These are phyloP conservation scores for Henricia sp. DNA, from an alignment of 53 echinoderm and acorn worm species.

Conservation along the genomic window DNA sequence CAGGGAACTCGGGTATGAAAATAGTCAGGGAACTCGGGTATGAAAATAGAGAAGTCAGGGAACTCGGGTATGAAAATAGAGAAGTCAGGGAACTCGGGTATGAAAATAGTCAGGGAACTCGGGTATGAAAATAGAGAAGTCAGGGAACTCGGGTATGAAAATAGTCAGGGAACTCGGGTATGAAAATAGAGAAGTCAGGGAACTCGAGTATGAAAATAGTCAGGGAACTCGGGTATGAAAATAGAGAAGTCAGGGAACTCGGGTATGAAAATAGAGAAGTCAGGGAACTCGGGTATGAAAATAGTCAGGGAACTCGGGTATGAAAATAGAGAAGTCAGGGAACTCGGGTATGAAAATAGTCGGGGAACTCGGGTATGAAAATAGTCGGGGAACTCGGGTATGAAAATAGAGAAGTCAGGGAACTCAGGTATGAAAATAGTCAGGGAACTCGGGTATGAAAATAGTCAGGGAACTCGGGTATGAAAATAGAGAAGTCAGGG, in stretches of 20 bases:
- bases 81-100: conserved; percentile 90
- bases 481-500: conserved; percentile 71
- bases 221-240: conserved; percentile 82
- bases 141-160: conserved; percentile 82
- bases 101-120: too few relatives aligned
- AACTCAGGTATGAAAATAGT: conserved; percentile 86
- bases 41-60: conserved; percentile 79
- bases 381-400: conserved; percentile 89
- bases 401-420: conserved; percentile 71
- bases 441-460: too few relatives aligned
- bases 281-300: conserved; percentile 82
- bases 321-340: conserved; percentile 79
- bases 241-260: conserved; percentile 81
- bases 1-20: conserved; percentile 82
- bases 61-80: conserved; percentile 81
- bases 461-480: conserved; percentile 89
- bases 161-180: too few relatives aligned
- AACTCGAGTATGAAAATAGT: conserved; percentile 83
- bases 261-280: conserved; percentile 82
- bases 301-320: too few relatives aligned
- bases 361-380: too few relatives aligned
- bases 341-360: conserved; percentile 84
- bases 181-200: conserved; percentile 79
- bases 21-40: too few relatives aligned
- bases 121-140: too few relatives aligned